Conservation (phyloP, 2,797 vertebrate genomes). For the Argyrosomus regius region DNA sequence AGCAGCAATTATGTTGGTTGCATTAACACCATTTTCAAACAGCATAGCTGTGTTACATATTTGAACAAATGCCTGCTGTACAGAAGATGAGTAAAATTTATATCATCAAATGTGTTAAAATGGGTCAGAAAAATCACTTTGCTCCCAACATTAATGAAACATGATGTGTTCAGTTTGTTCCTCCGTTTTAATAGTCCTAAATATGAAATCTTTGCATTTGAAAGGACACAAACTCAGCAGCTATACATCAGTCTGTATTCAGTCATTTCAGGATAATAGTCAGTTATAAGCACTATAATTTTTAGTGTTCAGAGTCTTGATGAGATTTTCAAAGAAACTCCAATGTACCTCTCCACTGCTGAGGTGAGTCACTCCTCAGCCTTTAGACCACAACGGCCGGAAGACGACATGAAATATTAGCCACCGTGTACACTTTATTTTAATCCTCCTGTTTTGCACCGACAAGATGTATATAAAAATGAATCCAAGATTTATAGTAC, state of each 20-base stretch:
- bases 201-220: slow-evolving; percentile 20
- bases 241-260: slow-evolving; percentile 9
- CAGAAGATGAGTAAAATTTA: slow-evolving; percentile 18
- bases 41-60: slow-evolving; percentile 8
- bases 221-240: slow-evolving; percentile 11
- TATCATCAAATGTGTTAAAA: slow-evolving; percentile 12
- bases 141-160: slow-evolving; percentile 10
- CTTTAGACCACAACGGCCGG: slow-evolving; percentile 1
- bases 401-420: background rate
- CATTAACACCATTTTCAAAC: slow-evolving; percentile 25
- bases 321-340: slow-evolving; percentile 19
- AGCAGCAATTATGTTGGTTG: slow-evolving; percentile 24
- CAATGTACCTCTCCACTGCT: background rate
- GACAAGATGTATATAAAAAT: background rate
- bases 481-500: background rate
- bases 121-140: slow-evolving; percentile 16
- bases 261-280: slow-evolving; percentile 34
- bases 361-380: slow-evolving; percentile 12
- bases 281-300: slow-evolving; percentile 40
- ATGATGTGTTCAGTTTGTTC: background rate
- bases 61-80: slow-evolving; percentile 6
- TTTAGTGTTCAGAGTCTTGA: slow-evolving; percentile 20
- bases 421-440: background rate
- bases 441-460: background rate
- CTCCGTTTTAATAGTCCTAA: background rate